Percentiles rank a stretch among this genome's conserved stretches.
These are phyloP conservation scores for Lophura nycthemera DNA, from an alignment of 2,113 vertebrate species.

Conservation along the genomic window DNA sequence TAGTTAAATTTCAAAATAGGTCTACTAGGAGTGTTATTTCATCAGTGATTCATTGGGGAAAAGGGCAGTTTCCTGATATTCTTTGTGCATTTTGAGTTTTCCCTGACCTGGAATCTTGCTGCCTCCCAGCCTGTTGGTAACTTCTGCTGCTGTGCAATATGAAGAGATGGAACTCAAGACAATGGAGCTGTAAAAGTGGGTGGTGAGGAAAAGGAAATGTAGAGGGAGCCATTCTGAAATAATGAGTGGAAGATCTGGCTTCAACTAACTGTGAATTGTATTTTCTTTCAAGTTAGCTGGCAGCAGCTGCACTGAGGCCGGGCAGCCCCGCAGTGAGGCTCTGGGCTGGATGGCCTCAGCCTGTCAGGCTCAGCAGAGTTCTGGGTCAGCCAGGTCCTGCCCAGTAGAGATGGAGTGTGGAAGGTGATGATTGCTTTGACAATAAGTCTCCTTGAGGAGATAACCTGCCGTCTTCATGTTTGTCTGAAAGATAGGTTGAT, in stretches of 20 bases:
- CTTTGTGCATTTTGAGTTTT: background rate
- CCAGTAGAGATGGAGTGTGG: background rate
- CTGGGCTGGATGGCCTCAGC: background rate
- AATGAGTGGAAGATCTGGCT: background rate
- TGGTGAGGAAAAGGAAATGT: background rate
- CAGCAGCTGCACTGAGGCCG: background rate
- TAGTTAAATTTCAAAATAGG: background rate
- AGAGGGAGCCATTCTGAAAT: background rate
- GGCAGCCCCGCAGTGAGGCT: background rate
- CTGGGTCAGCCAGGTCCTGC: background rate
- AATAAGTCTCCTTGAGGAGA: background rate
- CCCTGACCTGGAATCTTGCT: background rate
- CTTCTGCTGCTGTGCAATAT: background rate
- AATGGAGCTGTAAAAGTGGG: background rate
- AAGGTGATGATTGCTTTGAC: background rate
- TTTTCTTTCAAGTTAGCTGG: background rate
- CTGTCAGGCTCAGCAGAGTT: background rate
- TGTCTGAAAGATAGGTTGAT: background rate
- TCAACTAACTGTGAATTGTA: accelerated
- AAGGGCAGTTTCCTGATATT: background rate
- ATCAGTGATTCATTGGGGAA: background rate
- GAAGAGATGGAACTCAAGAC: background rate
- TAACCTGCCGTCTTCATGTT: background rate
- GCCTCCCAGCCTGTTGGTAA: background rate
- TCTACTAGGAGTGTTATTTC: background rate